phyloP scores from a whole-genome alignment of 2,888 invertebrate species.

The Microdon myrmicae region DNA sequence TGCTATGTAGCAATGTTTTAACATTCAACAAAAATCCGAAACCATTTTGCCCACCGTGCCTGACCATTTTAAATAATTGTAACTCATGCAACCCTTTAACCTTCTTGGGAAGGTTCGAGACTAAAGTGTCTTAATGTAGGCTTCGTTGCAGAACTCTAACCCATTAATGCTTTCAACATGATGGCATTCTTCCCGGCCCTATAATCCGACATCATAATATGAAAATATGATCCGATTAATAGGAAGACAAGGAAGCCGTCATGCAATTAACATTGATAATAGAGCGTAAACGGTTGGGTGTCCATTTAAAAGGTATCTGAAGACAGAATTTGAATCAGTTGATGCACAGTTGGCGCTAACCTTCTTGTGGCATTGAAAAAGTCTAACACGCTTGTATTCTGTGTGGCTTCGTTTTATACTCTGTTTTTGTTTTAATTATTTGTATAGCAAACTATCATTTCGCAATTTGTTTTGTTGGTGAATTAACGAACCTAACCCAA shows the following conservation, averaged over 20 bases:
- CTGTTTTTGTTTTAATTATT: too few species aligned
- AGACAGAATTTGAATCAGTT: constrained; percentile 13
- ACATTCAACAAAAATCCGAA: too few species aligned
- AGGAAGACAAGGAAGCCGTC: background rate
- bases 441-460: background rate
- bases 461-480: constrained; percentile 4
- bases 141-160: too few species aligned
- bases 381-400: too few species aligned
- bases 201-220: background rate
- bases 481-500: too few species aligned
- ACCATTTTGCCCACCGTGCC: too few species aligned
- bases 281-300: constrained; percentile 19
- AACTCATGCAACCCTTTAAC: too few species aligned
- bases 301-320: constrained; percentile 9
- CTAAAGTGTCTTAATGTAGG: too few species aligned
- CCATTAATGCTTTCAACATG: background rate
- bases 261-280: constrained; percentile 14
- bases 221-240: background rate
- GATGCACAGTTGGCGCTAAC: constrained; percentile 28
- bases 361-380: constrained; percentile 36
- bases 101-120: too few species aligned
- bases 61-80: too few species aligned
- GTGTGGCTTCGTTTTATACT: too few species aligned
- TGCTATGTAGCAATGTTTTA: too few species aligned
- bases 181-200: background rate